These are phyloP conservation scores for Drosophila pallidifrons DNA, from an alignment of 1,140 invertebrate species.

Conservation along the genomic window DNA sequence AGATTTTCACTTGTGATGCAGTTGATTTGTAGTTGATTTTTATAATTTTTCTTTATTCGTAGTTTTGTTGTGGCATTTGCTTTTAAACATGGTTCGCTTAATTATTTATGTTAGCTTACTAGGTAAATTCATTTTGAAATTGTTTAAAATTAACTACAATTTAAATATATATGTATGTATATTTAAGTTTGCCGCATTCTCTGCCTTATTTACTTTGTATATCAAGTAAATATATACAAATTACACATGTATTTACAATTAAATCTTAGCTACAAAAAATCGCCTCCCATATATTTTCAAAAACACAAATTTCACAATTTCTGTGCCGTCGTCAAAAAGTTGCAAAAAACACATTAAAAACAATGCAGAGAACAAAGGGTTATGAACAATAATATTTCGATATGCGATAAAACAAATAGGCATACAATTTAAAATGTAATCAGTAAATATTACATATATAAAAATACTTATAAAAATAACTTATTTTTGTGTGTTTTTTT, in stretches of 20 bases:
- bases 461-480: slow-evolving; percentile 55
- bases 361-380: slow-evolving; percentile 35
- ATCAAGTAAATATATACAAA: slow-evolving; percentile 82
- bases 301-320: slow-evolving; percentile 25
- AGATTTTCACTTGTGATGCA: slow-evolving; percentile 24
- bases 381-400: slow-evolving; percentile 51
- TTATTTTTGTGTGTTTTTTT: slow-evolving; percentile 27
- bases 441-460: slow-evolving; percentile 22
- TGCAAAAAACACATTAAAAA: slow-evolving; percentile 64
- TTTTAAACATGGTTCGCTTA: slow-evolving; percentile 53
- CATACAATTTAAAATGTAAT: slow-evolving; percentile 49
- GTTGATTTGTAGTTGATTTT: slow-evolving; percentile 25
- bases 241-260: slow-evolving; percentile 82
- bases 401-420: slow-evolving; percentile 46
- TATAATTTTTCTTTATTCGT: slow-evolving; percentile 38
- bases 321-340: slow-evolving; percentile 67
- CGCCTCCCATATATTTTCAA: slow-evolving; percentile 28
- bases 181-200: slow-evolving; percentile 62
- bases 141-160: slow-evolving; percentile 82
- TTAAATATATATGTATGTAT: slow-evolving; percentile 44
- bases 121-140: slow-evolving; percentile 75
- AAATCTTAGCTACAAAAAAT: slow-evolving; percentile 78
- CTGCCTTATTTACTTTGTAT: slow-evolving; percentile 78
- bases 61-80: slow-evolving; percentile 64
- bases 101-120: slow-evolving; percentile 63